Base-by-base conservation (phyloP, 2,113 vertebrate species). In the Prochilodus magdalenae region DNA sequence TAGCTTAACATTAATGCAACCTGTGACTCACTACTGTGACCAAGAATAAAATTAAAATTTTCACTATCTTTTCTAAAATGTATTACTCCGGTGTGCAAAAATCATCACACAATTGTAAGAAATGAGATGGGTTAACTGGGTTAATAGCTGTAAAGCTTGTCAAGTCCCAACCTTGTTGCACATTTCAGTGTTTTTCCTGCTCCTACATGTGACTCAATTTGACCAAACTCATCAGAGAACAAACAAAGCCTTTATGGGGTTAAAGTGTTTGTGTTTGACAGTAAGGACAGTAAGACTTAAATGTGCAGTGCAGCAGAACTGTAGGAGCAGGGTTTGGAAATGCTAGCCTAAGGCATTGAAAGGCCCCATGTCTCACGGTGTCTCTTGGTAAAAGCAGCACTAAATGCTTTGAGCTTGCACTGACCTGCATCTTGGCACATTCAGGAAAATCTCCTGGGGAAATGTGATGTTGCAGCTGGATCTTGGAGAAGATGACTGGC, bases 401-500 rank as follows among this genome's bases (percentile, higher is more conserved):
- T 26, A 71, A 30, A 2, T 30, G 27, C 30, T 71, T 73, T 75
- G 29, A 40, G 18, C 15, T 44, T 83, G 27, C 55, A 81, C 85
- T 59, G 24, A 97, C 97, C 96, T 98, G 96, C 97, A 98, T 98
- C 87, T 97, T 97, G 51, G 93, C 70, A 84, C 95, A 97, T 51
- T 98, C 96, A 0, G 97, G 97, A 65, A 98, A 98, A 88, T 98
- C 97, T 3, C 97, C 97, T 0, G 96, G 91, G 0, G 97, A 96
- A 77, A 98, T 97, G 85, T 97, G 95, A 59, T 98, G 94, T 83
- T 97, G 96, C 72, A 96, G 92, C 87, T 98, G 96, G 67, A 98
- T 97, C 90, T 96, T 96, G 0, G 95, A 93, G 27, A 96, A 98
- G 87, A 98, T 96, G 18, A 96, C 93, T 0, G 96, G 96, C 88